Evolutionary conservation across 2,888 invertebrate genomes (phyloP), one percentile per base, ranked within the genome.

Genomic region (Lordiphosa fenestrarum): DNA sequence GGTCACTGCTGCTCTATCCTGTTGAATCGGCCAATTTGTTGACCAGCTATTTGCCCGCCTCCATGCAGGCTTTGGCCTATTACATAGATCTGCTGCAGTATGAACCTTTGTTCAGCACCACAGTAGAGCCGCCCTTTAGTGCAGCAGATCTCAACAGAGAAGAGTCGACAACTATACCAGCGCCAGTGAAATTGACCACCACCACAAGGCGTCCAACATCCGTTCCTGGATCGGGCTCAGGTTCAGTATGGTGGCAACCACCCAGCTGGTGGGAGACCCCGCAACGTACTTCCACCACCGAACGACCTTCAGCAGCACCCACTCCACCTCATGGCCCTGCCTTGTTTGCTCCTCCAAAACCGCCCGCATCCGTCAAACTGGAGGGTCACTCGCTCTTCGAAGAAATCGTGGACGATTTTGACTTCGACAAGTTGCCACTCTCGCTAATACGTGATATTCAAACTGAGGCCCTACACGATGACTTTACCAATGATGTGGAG

Each of bases 1-100:
- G 30, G 3, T 4, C 10, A 21, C 44, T 56, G n/a, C 68, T 61
- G 49, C 39, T 60, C 46, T 57, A 65, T 47, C 75, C 50, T 7
- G 66, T 55, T 6, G 62, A 71, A 47, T 74, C 80, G 13, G 77
- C 78, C 33, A 80, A 77, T 58, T 73, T 89, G 47, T 69, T 89
- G 25, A 80, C 85, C 15, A 89, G 86, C 60, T 90, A 89, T 66
- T 70, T 90, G 59, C 89, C 90, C 41, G 87, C 89, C 3, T 86
- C 86, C 10, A 90, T 90, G 90, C 90, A 90, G 66, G 88, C 89
- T 2, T 60, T 90, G 53, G 89, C 89, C 25, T 90, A 90, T 66
- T 89, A 89, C 41, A 89, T 89, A 36, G 90, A 90, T 61, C 74
- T 76, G n/a, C 68, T 90, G 53, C 89, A 89, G 59, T 90, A 90